Evolutionary conservation across 2,888 invertebrate species (phyloP), one percentile per base, ranked within the genome.

Genomic region (Hedychridium roseum): DNA sequence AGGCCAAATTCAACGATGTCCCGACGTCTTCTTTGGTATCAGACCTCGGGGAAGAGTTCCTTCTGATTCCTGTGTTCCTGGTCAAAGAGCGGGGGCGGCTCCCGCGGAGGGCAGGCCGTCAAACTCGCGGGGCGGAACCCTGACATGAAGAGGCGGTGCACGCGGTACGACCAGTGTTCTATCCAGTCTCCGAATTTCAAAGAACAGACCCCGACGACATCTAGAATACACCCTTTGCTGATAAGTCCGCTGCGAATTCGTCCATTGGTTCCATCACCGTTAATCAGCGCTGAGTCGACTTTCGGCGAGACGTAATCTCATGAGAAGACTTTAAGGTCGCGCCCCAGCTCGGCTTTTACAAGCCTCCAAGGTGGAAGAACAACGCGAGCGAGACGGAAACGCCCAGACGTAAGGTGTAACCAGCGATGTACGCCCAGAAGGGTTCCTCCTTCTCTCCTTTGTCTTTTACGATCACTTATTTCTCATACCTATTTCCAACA

Each of bases 91-190:
- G 78, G 78, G 78, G 78, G 78, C 78, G 78, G 78, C 76, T 75
- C 78, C 77, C 76, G 76, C 76, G 77, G 78, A 78, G 78, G 78
- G 78, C 78, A 78, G 78, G 77, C 77, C 78, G 71, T 78, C 76
- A 76, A 77, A 78, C 74, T 74, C 75, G 76, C 72, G 78, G 78
- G 78, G 78, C 78, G 78, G 78, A 77, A 76, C 78, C 77, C 73
- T 68, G 68, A 66, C 71, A 65, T 68, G 73, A 74, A 71, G 77
- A 78, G 78, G 78, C 78, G 78, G 76, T 71, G 70, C n/a, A n/a
- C n/a, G n/a, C 75, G 73, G 76, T 71, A 66, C 56, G 52, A 41
- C 52, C 4, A 23, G 9, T 20, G 50, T 48, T 32, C 43, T 39
- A 47, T 46, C 44, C 34, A 32, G 27, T 36, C 48, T 14, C 43